These are phyloP conservation scores for Sinopyrophorus schimmeli DNA, from an alignment of 2,888 invertebrate genomes.

Conservation along the genomic window DNA sequence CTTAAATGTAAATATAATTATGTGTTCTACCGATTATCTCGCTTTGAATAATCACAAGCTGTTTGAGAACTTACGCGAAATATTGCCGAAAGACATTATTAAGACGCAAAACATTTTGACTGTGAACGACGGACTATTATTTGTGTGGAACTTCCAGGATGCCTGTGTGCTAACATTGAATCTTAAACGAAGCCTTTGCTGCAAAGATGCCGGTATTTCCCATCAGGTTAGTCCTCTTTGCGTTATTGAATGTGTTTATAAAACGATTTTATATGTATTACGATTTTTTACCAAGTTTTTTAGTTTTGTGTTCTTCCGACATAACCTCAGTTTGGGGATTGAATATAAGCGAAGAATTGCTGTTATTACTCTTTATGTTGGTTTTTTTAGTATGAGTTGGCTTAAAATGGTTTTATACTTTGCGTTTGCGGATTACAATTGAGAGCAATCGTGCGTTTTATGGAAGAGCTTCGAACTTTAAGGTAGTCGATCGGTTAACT, in stretches of 20 bases:
- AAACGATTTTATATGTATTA: background rate
- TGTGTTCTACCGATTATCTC: conserved; percentile 61
- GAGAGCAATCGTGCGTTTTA: no score
- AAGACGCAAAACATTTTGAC: conserved; percentile 67
- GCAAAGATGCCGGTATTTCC: conserved; percentile 57
- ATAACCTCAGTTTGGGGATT: no score
- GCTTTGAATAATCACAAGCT: conserved; percentile 64
- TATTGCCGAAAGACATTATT: conserved; percentile 59
- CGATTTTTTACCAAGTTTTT: background rate
- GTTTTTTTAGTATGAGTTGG: no score
- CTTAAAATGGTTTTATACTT: no score
- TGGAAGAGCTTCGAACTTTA: no score
- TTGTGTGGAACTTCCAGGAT: conserved; percentile 68
- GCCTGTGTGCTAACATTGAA: conserved; percentile 67
- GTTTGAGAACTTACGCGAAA: conserved; percentile 62
- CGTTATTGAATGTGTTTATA: background rate
- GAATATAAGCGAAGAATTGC: no score
- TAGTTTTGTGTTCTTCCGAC: background rate
- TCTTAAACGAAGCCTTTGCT: conserved; percentile 55
- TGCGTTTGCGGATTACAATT: no score
- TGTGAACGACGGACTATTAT: conserved; percentile 68
- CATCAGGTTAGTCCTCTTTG: conserved; percentile 66
- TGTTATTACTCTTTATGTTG: no score
- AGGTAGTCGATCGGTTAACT: no score
- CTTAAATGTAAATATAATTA: conserved; percentile 56